Evolutionary conservation across 2,797 vertebrate species (phyloP).

Genomic region (Sebastes hubbsi): DNA sequence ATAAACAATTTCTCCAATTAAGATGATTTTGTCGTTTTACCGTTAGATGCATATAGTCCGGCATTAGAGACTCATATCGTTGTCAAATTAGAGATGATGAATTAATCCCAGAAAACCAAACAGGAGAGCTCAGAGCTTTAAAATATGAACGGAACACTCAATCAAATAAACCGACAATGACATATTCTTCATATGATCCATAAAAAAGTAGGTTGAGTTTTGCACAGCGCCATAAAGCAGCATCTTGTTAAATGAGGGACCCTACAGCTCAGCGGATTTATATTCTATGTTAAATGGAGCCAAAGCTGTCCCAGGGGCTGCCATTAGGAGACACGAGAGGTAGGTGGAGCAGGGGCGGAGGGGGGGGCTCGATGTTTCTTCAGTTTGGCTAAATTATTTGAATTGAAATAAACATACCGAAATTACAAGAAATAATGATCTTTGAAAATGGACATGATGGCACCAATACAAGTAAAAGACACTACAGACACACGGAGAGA

Average conservation of each 20-base stretch:
- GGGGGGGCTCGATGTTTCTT: neutral
- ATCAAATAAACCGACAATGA: conserved; percentile 16
- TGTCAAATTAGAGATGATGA: conserved; percentile 49
- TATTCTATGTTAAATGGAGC: conserved; percentile 43
- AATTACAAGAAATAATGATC: neutral
- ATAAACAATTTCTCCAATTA: neutral
- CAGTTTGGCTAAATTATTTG: neutral
- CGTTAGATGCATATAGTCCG: neutral
- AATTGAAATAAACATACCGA: neutral
- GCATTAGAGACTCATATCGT: conserved; percentile 14
- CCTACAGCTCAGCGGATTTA: conserved; percentile 55
- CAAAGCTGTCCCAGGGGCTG: conserved; percentile 47
- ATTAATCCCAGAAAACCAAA: conserved; percentile 37
- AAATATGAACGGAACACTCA: conserved; percentile 20
- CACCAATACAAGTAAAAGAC: neutral
- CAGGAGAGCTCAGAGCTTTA: neutral
- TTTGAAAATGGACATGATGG: neutral
- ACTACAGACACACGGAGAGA: neutral
- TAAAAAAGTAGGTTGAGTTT: conserved; percentile 31
- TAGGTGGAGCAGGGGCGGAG: neutral
- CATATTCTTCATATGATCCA: conserved; percentile 39
- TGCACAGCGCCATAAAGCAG: conserved; percentile 45
- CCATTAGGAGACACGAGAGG: conserved; percentile 46
- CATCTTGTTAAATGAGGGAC: conserved; percentile 52
- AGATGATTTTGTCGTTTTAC: neutral